Evolutionary conservation across 2,888 invertebrate genomes (phyloP).

Genomic region (Chloroclystis v-ata): DNA sequence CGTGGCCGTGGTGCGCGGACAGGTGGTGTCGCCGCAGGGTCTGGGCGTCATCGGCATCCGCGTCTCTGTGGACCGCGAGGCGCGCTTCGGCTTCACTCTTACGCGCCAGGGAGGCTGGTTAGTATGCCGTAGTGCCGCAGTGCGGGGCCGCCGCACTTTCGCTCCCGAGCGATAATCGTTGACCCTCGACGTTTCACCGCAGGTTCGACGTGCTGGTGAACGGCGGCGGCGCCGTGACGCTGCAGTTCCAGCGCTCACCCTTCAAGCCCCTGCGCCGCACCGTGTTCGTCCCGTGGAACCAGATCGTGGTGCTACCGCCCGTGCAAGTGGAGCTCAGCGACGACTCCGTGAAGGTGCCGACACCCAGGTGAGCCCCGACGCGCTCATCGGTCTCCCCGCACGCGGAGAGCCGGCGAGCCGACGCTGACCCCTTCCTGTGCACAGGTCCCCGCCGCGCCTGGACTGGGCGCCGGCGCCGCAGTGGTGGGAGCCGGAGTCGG

Average conservation of each 20-base stretch:
- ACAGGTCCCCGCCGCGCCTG: slow-evolving; percentile 61
- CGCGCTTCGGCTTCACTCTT: slow-evolving; percentile 96
- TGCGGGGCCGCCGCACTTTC: no score
- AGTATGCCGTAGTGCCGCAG: no score
- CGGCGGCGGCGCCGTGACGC: slow-evolving; percentile 97
- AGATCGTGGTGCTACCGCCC: slow-evolving; percentile 94
- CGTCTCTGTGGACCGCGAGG: slow-evolving; percentile 95
- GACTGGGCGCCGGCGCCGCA: slow-evolving; percentile 33
- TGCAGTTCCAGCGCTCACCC: slow-evolving; percentile 97
- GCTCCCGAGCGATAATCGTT: no score
- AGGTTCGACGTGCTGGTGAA: slow-evolving; percentile 99
- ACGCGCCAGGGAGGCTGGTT: slow-evolving; percentile 96
- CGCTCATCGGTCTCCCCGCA: neutral
- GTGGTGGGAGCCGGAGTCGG: slow-evolving; percentile 77
- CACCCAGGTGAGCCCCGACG: slow-evolving; percentile 54
- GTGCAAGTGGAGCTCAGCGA: slow-evolving; percentile 91
- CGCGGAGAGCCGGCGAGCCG: no score
- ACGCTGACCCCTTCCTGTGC: no score
- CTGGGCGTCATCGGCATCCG: slow-evolving; percentile 98
- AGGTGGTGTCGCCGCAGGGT: slow-evolving; percentile 95
- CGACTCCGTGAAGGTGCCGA: slow-evolving; percentile 79
- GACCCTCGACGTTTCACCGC: no score
- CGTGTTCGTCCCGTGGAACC: slow-evolving; percentile 98
- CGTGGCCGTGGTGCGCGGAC: slow-evolving; percentile 98
- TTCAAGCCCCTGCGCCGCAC: slow-evolving; percentile 93